Conservation (phyloP, 2,797 vertebrate genomes). For the Alectoris magna region DNA sequence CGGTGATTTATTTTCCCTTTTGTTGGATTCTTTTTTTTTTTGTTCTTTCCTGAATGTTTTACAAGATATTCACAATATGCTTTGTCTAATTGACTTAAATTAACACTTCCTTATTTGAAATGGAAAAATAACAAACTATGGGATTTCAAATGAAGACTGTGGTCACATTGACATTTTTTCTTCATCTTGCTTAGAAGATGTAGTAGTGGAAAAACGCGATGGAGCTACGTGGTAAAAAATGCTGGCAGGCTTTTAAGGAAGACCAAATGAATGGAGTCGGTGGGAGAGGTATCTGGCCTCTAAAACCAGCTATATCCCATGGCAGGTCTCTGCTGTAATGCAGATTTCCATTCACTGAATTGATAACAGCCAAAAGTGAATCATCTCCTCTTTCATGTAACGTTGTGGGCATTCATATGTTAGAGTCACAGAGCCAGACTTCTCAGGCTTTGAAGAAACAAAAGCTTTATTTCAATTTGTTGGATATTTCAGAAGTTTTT, state of each 20-base stretch:
- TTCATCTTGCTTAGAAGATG: neutral
- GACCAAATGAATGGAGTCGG: neutral
- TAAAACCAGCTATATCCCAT: neutral
- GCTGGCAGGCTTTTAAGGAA: neutral
- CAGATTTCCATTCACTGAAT: neutral
- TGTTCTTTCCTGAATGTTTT: neutral
- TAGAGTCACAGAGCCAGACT: neutral
- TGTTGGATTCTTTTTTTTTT: neutral
- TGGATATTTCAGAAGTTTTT: neutral
- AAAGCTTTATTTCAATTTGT: neutral
- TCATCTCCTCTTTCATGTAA: neutral
- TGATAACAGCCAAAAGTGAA: neutral
- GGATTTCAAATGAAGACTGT: neutral
- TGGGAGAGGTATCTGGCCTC: neutral
- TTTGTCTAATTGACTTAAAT: constrained; percentile 15
- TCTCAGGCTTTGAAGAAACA: neutral
- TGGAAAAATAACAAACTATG: neutral
- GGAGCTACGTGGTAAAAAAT: neutral
- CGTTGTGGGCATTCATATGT: neutral
- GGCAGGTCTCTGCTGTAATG: neutral
- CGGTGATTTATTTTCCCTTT: too few relatives aligned
- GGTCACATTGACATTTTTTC: neutral
- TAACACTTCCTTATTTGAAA: neutral
- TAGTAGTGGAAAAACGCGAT: neutral
- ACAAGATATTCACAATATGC: neutral